phyloP scores from a whole-genome alignment of 2,113 vertebrate genomes.

The Oryzias curvinotus region DNA sequence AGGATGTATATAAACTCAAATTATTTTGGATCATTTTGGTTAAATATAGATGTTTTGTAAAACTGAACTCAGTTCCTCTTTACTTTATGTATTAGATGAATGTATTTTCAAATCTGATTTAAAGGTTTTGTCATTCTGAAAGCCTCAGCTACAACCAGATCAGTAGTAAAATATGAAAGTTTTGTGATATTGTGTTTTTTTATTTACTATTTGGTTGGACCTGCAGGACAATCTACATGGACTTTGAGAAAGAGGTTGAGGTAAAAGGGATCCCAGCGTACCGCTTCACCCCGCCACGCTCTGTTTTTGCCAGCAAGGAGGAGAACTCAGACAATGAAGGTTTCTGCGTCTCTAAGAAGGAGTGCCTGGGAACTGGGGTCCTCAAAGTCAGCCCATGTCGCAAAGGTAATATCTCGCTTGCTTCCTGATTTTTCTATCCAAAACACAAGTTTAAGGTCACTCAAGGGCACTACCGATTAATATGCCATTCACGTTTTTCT shows the following conservation, averaged over 20 bases:
- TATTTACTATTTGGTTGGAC: not conserved
- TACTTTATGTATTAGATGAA: too few species aligned
- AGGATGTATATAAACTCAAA: too few species aligned
- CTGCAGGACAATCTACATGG: constrained; percentile 86
- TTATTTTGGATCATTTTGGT: too few species aligned
- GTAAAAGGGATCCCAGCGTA: constrained; percentile 86
- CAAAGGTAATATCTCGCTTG: constrained; percentile 75
- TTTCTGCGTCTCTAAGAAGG: constrained; percentile 83
- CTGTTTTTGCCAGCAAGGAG: constrained; percentile 83
- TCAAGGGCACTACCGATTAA: not conserved
- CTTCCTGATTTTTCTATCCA: not conserved
- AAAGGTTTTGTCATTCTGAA: too few species aligned
- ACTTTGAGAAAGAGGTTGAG: constrained; percentile 83
- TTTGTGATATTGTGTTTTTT: not conserved
- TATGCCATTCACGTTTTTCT: constrained; percentile 1
- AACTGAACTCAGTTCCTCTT: too few species aligned
- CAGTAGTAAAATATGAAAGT: not conserved
- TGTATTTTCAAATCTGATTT: too few species aligned
- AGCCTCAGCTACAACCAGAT: too few species aligned
- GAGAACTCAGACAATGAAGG: constrained; percentile 88
- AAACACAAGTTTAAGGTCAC: too few species aligned
- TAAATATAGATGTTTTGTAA: too few species aligned
- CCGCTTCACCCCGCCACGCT: constrained; percentile 85
- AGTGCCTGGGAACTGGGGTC: constrained; percentile 89
- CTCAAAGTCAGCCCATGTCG: constrained; percentile 90